phyloP scores from a whole-genome alignment of 2,888 invertebrate species.

The Linyphia triangularis region DNA sequence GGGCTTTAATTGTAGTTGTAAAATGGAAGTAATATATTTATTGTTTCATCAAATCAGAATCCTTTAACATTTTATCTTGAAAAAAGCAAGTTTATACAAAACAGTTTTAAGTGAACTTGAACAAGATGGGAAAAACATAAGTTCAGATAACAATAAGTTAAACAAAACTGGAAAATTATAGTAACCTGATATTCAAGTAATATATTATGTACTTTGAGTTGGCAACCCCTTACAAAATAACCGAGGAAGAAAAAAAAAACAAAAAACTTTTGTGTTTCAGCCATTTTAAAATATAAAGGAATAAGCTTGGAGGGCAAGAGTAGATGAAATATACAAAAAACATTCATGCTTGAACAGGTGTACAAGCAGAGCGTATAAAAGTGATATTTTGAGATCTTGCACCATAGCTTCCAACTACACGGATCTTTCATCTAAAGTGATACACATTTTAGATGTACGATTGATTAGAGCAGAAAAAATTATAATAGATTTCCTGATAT shows the following conservation, averaged over 20 bases:
- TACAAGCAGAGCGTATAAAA: slow-evolving; percentile 73
- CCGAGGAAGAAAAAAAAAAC: neutral
- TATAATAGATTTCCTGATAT: neutral
- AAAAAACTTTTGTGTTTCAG: too few species aligned
- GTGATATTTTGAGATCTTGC: slow-evolving; percentile 70
- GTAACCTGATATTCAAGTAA: neutral
- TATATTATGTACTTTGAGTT: neutral
- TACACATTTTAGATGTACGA: slow-evolving; percentile 12
- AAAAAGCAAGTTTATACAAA: too few species aligned
- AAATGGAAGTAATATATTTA: too few species aligned
- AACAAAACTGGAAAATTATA: neutral
- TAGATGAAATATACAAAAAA: slow-evolving; percentile 66
- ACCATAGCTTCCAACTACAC: slow-evolving; percentile 37
- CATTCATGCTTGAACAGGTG: slow-evolving; percentile 55
- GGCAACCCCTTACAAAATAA: slow-evolving; percentile 20
- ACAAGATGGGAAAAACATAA: too few species aligned
- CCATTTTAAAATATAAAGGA: slow-evolving; percentile 21
- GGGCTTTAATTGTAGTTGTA: too few species aligned
- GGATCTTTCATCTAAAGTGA: slow-evolving; percentile 35
- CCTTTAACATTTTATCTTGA: too few species aligned
- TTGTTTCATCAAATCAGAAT: too few species aligned
- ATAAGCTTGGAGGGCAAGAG: slow-evolving; percentile 73
- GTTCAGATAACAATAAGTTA: too few species aligned
- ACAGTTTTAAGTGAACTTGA: too few species aligned
- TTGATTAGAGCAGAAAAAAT: slow-evolving; percentile 37